Base-by-base conservation (phyloP, 1,140 invertebrate species). In the Alviniconcha marisindica region DNA sequence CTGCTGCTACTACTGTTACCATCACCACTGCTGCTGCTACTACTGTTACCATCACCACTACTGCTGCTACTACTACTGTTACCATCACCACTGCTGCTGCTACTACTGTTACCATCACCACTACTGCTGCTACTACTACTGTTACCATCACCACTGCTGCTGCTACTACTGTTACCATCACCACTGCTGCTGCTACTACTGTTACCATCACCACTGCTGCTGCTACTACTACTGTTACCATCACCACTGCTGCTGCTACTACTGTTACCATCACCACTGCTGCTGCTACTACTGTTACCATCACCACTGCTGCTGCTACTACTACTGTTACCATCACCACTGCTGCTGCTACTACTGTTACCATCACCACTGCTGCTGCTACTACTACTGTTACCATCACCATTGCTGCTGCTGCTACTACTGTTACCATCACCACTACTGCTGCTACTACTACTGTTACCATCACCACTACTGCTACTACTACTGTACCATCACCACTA, bases 321-420 rank as follows among this genome's bases (percentile, higher is more conserved):
- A 79, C 77, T 56, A 79, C 77, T 56, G 51, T 44, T 56, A 79
- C 77, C 33, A 79, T 31, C 33, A 79, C 77, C 33, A 79, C 77
- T 56, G 31, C 77, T 56, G 51, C 48, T 56, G 51, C 48, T 56
- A 79, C 48, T 56, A 56, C 28, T 21, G 15, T 33, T n/a, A 56
- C 40, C 7, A 18, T 4, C 10, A 79, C 40, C 14, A 56, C 48
- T 31, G 21, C 10, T 51, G n/a, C n/a, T n/a, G n/a, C 48, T 51
- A 51, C 48, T 51, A 51, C 48, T 51, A 51, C 48, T 51, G 7
- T 51, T 51, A 21, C 48, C 10, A 51, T 51, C 21, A 21, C 48
- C 21, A 12, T 21, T 51, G 48, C 48, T 51, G 21, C 48, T 51
- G 48, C 48, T 51, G 48, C 21, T 51, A 51, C 48, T 21, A 51